Percentiles rank a stretch among this genome's conserved stretches.
phyloP scores from a whole-genome alignment of 2,888 invertebrate genomes.

The Chirona hameri region DNA sequence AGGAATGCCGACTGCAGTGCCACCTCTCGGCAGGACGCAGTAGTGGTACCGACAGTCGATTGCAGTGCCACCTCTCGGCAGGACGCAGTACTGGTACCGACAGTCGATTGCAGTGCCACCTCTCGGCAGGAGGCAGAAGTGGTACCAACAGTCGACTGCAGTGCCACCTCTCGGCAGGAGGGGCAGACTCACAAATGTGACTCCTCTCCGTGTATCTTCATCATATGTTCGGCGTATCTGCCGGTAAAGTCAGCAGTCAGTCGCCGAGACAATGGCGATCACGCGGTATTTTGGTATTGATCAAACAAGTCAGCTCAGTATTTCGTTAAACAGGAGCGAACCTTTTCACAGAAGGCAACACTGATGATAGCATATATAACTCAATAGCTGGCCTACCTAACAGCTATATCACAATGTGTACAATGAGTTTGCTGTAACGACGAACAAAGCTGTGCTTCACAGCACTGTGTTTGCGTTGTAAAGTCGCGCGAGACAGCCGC shows the following conservation, averaged over 20 bases:
- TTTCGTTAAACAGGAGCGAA: too few species aligned
- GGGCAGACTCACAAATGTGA: neutral
- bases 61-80: too few species aligned
- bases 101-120: neutral
- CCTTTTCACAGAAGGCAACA: neutral
- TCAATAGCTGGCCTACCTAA: neutral
- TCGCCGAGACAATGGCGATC: too few species aligned
- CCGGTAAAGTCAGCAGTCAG: neutral
- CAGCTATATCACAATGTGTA: neutral
- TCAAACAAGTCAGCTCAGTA: too few species aligned
- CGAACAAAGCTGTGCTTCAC: neutral
- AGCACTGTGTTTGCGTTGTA: neutral
- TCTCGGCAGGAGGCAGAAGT: neutral
- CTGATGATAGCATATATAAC: neutral
- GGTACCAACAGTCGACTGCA: neutral
- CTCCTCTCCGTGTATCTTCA: constrained; percentile 4
- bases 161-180: neutral
- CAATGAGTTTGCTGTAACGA: neutral
- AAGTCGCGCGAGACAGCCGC: too few species aligned
- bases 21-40: too few species aligned
- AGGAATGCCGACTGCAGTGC: neutral
- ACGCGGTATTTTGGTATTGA: too few species aligned
- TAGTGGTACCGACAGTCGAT: too few species aligned
- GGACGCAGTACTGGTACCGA: neutral
- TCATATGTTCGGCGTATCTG: constrained; percentile 22